Conservation (phyloP, 2,113 vertebrate species). For the Marmota flaviventris region DNA sequence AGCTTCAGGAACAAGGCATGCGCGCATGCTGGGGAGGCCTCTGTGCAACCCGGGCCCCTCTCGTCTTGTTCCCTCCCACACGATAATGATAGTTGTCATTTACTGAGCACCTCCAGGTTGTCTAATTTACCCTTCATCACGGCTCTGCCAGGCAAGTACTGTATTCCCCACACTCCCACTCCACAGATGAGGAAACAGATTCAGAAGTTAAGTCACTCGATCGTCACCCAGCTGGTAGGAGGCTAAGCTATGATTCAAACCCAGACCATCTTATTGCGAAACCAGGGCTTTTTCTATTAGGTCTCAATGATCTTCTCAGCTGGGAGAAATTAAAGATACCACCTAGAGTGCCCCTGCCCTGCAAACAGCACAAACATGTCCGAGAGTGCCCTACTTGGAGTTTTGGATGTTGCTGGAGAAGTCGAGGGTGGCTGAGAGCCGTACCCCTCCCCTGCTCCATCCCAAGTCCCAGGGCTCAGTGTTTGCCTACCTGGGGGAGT, state of each 20-base stretch:
- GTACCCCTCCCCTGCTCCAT: no score
- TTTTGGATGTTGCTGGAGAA: not conserved
- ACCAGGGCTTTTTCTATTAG: not conserved
- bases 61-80: not conserved
- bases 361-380: not conserved
- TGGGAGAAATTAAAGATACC: not conserved
- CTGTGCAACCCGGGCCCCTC: not conserved
- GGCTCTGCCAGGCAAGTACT: not conserved
- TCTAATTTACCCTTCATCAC: slow-evolving; percentile 20
- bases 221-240: slow-evolving; percentile 20
- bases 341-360: not conserved
- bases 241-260: not conserved
- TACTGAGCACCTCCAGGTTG: not conserved
- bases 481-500: not conserved
- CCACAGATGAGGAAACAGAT: not conserved
- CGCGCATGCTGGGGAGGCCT: not conserved
- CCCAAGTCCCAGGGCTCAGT: not conserved
- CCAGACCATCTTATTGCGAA: not conserved
- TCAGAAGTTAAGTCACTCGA: not conserved
- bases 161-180: not conserved
- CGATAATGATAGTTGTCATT: not conserved
- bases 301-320: not conserved
- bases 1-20: not conserved
- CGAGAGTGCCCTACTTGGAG: not conserved
- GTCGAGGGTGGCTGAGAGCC: not conserved